phyloP scores from a whole-genome alignment of 2,888 invertebrate genomes.

The Trichogramma dendrolimi region DNA sequence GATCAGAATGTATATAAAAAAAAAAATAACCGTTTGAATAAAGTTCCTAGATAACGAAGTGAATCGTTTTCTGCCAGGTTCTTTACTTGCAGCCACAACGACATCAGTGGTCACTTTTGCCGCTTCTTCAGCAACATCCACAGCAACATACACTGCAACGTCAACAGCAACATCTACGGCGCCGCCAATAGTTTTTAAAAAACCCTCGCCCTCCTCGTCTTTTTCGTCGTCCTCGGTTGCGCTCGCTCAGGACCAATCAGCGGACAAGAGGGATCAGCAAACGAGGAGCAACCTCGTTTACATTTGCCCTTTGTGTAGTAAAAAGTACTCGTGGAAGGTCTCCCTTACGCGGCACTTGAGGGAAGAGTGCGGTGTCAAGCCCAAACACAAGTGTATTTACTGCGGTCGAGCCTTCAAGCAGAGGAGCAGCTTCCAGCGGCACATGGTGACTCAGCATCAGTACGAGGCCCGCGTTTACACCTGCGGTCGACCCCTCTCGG shows the following conservation, averaged over 20 bases:
- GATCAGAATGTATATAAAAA: no score
- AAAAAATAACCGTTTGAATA: no score
- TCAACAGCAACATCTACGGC: no score
- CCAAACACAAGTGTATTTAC: slow-evolving; percentile 45
- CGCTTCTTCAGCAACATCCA: no score
- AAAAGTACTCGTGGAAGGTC: slow-evolving; percentile 64
- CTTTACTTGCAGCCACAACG: no score
- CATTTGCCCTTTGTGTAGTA: slow-evolving; percentile 69
- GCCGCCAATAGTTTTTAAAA: no score
- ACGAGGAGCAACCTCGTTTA: slow-evolving; percentile 45
- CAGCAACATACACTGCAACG: no score
- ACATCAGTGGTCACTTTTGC: no score
- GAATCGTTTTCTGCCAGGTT: no score
- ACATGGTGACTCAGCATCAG: slow-evolving; percentile 36
- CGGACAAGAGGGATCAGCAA: slow-evolving; percentile 45
- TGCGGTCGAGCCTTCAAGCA: slow-evolving; percentile 47
- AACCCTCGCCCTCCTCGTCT: slow-evolving; percentile 29
- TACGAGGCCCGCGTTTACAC: slow-evolving; percentile 15
- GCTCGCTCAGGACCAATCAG: slow-evolving; percentile 44
- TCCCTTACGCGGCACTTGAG: slow-evolving; percentile 54
- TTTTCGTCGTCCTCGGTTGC: slow-evolving; percentile 32
- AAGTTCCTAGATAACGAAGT: no score
- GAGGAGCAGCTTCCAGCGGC: slow-evolving; percentile 38
- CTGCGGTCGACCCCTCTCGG: slow-evolving; percentile 2
- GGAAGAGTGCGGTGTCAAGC: slow-evolving; percentile 47